These are phyloP conservation scores for Oscheius sp. DNA, from an alignment of 2,888 invertebrate genomes.

Conservation along the genomic window DNA sequence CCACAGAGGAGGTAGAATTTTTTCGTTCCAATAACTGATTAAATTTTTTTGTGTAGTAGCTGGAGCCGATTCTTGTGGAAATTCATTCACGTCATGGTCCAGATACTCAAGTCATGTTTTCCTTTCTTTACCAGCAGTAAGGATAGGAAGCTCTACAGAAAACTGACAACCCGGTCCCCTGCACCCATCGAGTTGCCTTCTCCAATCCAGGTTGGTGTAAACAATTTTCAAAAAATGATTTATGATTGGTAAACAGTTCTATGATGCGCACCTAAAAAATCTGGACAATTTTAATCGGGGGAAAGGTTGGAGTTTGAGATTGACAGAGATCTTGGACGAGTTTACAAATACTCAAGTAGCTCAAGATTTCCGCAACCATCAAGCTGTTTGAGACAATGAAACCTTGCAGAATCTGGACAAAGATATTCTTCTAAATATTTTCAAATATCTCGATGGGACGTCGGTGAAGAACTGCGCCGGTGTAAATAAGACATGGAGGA, in stretches of 20 bases:
- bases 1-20: background rate
- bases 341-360: too few relatives aligned
- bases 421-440: conserved; percentile 42
- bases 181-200: background rate
- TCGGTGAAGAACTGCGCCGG: conserved; percentile 44
- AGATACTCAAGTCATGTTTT: conserved; percentile 19
- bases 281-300: too few relatives aligned
- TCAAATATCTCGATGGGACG: conserved; percentile 44
- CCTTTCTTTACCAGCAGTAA: conserved; percentile 16
- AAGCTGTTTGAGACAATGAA: background rate
- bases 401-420: conserved; percentile 50
- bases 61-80: conserved; percentile 29
- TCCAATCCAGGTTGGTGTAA: conserved; percentile 14
- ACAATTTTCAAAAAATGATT: background rate
- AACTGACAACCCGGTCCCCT: background rate
- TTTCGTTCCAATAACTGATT: background rate
- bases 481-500: conserved; percentile 54
- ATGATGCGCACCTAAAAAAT: too few relatives aligned
- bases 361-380: too few relatives aligned
- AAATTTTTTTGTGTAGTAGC: conserved; percentile 3
- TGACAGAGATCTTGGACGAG: too few relatives aligned
- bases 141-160: conserved; percentile 24
- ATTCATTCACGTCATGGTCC: conserved; percentile 20
- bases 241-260: too few relatives aligned
- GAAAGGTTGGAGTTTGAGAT: too few relatives aligned